These are phyloP conservation scores for Notothenia coriiceps DNA, from an alignment of 2,113 vertebrate species.

Conservation along the genomic window DNA sequence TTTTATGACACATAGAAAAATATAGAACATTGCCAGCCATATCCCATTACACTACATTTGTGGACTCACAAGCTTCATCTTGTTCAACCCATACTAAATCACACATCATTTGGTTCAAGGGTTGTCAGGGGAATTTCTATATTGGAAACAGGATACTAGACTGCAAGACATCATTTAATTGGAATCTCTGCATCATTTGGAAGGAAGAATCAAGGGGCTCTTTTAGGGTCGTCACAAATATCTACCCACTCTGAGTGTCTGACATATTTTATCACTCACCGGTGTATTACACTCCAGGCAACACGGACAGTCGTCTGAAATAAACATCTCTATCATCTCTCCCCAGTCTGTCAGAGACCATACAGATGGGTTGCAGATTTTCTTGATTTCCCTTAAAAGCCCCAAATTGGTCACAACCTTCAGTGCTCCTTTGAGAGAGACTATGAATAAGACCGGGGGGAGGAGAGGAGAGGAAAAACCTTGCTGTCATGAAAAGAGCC, in stretches of 20 bases:
- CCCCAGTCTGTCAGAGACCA: slow-evolving; percentile 52
- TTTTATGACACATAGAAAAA: neutral
- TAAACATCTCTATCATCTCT: slow-evolving; percentile 67
- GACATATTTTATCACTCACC: slow-evolving; percentile 60
- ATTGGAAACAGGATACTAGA: slow-evolving; percentile 1
- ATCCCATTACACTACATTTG: neutral
- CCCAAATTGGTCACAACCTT: slow-evolving; percentile 79
- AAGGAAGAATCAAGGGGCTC: slow-evolving; percentile 45
- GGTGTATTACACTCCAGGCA: slow-evolving; percentile 38
- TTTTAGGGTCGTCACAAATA: slow-evolving; percentile 20
- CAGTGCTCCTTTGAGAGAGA: slow-evolving; percentile 68
- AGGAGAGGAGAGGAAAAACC: slow-evolving; percentile 19
- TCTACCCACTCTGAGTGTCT: slow-evolving; percentile 62
- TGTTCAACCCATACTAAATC: slow-evolving; percentile 25
- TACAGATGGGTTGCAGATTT: slow-evolving; percentile 61
- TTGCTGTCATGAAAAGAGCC: slow-evolving; percentile 78
- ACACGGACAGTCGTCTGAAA: slow-evolving; percentile 54
- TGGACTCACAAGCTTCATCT: neutral
- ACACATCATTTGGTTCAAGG: slow-evolving; percentile 25
- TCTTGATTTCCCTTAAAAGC: slow-evolving; percentile 75
- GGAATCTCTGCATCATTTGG: slow-evolving; percentile 41
- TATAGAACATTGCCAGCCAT: neutral
- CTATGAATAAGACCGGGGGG: slow-evolving; percentile 52
- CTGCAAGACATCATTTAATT: slow-evolving; percentile 47
- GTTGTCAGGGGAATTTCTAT: slow-evolving; percentile 14